Percentiles rank a stretch among this genome's conserved stretches.
Conservation (phyloP, 2,888 invertebrate species). For the Patella depressa region DNA sequence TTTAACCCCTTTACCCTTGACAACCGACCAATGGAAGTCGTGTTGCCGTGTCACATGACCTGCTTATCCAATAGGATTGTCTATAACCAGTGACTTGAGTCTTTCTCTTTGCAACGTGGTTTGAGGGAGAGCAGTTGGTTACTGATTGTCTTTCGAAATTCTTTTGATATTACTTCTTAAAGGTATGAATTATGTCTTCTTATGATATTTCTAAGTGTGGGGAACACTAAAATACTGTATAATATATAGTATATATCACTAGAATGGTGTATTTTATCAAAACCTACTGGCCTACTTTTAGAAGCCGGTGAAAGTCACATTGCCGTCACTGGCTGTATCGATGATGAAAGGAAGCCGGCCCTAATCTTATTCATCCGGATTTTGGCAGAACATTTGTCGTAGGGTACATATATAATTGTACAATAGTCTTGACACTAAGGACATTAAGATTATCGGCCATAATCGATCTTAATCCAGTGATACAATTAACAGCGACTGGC, state of each 20-base stretch:
- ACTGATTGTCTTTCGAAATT: background rate
- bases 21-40: background rate
- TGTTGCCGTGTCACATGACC: background rate
- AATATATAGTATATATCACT: background rate
- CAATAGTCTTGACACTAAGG: no score
- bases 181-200: background rate
- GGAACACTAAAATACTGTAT: background rate
- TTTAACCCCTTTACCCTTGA: background rate
- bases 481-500: no score
- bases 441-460: no score
- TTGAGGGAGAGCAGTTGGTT: background rate
- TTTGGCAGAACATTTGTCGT: no score
- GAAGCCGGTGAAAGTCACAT: no score
- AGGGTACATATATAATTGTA: no score
- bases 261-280: background rate
- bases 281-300: no score
- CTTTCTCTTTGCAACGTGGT: slow-evolving; percentile 25
- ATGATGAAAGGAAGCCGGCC: no score
- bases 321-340: no score
- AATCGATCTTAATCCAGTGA: no score
- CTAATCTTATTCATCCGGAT: no score
- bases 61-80: background rate
- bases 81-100: background rate
- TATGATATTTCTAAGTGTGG: no score
- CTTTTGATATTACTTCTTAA: background rate